phyloP scores from a whole-genome alignment of 2,797 vertebrate species.

The Coregonus ussuriensis region DNA sequence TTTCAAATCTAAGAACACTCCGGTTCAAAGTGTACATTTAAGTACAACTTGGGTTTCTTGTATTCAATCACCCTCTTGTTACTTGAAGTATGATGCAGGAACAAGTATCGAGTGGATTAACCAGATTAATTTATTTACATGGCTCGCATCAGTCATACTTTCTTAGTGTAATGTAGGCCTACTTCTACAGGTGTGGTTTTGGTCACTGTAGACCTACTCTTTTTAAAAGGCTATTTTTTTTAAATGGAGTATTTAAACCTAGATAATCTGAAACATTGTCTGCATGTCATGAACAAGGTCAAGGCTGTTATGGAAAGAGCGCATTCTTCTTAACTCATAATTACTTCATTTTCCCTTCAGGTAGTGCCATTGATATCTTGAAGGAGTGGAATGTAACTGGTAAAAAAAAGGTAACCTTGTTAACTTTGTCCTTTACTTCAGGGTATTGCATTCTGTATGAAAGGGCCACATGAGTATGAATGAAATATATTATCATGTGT shows the following conservation, averaged over 20 bases:
- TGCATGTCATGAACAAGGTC: background rate
- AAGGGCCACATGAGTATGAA: background rate
- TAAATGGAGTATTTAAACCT: slow-evolving; percentile 3
- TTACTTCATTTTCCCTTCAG: slow-evolving; percentile 64
- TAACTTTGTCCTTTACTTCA: background rate
- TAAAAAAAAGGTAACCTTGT: slow-evolving; percentile 88
- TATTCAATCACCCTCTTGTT: background rate
- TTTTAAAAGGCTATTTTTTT: background rate
- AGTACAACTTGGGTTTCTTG: slow-evolving; percentile 8
- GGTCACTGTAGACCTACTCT: background rate
- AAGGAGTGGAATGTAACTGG: slow-evolving; percentile 97
- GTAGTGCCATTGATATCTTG: slow-evolving; percentile 90
- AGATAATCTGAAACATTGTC: background rate
- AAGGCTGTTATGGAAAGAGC: background rate
- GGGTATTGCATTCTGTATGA: background rate
- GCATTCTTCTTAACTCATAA: slow-evolving; percentile 1
- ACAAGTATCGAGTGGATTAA: background rate
- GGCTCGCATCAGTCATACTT: slow-evolving; percentile 25
- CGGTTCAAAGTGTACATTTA: background rate
- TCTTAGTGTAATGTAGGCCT: background rate
- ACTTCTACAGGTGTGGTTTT: background rate
- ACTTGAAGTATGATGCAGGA: background rate
- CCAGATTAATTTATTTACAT: slow-evolving; percentile 1
- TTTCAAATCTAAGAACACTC: background rate
- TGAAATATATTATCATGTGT: background rate